phyloP scores from a whole-genome alignment of 2,888 invertebrate genomes.

The Bombyx huttoni region DNA sequence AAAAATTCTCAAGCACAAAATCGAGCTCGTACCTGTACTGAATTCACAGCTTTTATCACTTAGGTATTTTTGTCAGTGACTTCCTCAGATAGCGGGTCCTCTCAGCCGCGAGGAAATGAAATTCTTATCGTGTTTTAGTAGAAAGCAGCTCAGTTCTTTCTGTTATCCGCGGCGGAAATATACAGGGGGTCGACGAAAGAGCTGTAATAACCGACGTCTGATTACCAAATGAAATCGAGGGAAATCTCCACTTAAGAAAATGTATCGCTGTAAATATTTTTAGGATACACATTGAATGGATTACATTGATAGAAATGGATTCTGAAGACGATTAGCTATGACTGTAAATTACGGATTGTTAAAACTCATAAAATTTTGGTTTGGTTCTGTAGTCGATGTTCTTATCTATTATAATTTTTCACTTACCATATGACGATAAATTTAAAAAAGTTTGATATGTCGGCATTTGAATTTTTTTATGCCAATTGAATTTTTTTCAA shows the following conservation, averaged over 20 bases:
- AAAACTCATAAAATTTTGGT: too few relatives aligned
- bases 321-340: background rate
- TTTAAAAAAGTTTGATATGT: too few relatives aligned
- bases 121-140: slow-evolving; percentile 68
- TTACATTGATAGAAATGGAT: slow-evolving; percentile 4
- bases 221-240: slow-evolving; percentile 52
- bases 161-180: slow-evolving; percentile 65
- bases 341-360: background rate
- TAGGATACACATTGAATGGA: slow-evolving; percentile 16
- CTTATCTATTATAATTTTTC: too few relatives aligned
- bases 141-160: slow-evolving; percentile 60
- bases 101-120: slow-evolving; percentile 66
- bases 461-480: too few relatives aligned
- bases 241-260: slow-evolving; percentile 33
- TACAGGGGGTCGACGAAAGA: slow-evolving; percentile 41
- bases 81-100: slow-evolving; percentile 65
- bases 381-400: too few relatives aligned
- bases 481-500: too few relatives aligned
- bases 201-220: slow-evolving; percentile 54
- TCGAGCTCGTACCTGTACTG: slow-evolving; percentile 30
- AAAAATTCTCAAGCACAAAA: slow-evolving; percentile 11
- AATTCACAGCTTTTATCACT: slow-evolving; percentile 64
- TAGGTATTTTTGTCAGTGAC: slow-evolving; percentile 65
- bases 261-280: slow-evolving; percentile 28
- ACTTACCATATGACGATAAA: too few relatives aligned